Conservation (phyloP, 2,888 invertebrate genomes). For the Eupithecia abbreviata region DNA sequence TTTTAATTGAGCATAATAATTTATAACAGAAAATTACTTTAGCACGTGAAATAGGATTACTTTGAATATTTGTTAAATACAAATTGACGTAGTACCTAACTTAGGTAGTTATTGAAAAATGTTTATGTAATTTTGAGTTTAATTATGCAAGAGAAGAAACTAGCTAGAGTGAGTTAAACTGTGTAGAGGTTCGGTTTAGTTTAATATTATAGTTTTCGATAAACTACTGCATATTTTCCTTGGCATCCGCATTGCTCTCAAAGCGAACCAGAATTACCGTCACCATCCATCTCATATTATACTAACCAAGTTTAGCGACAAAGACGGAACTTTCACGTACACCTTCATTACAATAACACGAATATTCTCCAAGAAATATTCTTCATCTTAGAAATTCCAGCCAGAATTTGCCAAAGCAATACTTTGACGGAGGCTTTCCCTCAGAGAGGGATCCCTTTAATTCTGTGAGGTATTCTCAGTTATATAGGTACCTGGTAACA, state of each 20-base stretch:
- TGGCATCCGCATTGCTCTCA: neutral
- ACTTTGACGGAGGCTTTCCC: constrained; percentile 55
- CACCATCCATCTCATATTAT: neutral
- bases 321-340: constrained; percentile 3
- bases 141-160: neutral
- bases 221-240: neutral
- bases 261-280: neutral
- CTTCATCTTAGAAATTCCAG: constrained; percentile 52
- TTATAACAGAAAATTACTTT: constrained; percentile 47
- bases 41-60: constrained; percentile 32
- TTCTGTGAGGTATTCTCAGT: constrained; percentile 42
- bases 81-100: neutral
- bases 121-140: neutral
- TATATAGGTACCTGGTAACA: constrained; percentile 44
- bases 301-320: constrained; percentile 3
- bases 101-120: neutral
- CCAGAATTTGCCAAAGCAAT: constrained; percentile 51
- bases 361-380: constrained; percentile 10
- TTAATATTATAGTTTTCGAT: neutral
- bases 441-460: constrained; percentile 57
- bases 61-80: constrained; percentile 11
- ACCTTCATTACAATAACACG: neutral
- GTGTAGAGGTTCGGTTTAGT: neutral
- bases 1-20: constrained; percentile 61
- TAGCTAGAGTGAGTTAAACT: neutral